Percentiles rank a stretch among this genome's conserved stretches.
These are phyloP conservation scores for Paragorgia papillata DNA, from an alignment of 92 coral and sea anemone species.

Conservation along the genomic window DNA sequence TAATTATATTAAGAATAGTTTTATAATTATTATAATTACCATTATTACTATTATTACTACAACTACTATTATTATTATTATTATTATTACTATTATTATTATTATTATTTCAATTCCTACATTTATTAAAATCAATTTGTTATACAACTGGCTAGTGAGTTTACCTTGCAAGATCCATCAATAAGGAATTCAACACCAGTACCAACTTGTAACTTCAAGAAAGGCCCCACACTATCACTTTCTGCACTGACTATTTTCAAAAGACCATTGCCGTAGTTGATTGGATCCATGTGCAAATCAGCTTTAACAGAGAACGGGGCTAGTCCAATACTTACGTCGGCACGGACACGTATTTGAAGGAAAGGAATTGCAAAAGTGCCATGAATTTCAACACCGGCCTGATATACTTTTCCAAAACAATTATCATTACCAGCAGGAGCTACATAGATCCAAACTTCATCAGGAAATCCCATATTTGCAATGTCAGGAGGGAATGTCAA, in stretches of 20 bases:
- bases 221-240: conserved; percentile 5
- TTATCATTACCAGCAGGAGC: neutral
- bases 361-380: conserved; percentile 29
- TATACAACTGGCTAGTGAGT: too few species aligned
- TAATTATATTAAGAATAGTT: too few species aligned
- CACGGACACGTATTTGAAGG: neutral
- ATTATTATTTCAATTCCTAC: too few species aligned
- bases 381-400: conserved; percentile 17
- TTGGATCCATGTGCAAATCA: conserved; percentile 8
- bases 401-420: conserved; percentile 19
- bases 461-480: conserved; percentile 13
- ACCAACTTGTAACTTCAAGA: conserved; percentile 1
- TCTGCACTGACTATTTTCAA: conserved; percentile 22
- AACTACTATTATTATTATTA: too few species aligned
- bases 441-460: conserved; percentile 7
- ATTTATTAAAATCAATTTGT: too few species aligned
- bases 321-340: neutral
- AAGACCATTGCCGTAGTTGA: conserved; percentile 15
- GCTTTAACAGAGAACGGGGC: conserved; percentile 5
- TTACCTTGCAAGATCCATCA: conserved; percentile 35
- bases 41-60: too few species aligned
- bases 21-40: too few species aligned
- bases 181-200: neutral
- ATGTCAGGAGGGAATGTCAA: neutral
- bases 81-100: too few species aligned